phyloP scores from a whole-genome alignment of 1,140 invertebrate genomes.

The Aphelenchoides besseyi region DNA sequence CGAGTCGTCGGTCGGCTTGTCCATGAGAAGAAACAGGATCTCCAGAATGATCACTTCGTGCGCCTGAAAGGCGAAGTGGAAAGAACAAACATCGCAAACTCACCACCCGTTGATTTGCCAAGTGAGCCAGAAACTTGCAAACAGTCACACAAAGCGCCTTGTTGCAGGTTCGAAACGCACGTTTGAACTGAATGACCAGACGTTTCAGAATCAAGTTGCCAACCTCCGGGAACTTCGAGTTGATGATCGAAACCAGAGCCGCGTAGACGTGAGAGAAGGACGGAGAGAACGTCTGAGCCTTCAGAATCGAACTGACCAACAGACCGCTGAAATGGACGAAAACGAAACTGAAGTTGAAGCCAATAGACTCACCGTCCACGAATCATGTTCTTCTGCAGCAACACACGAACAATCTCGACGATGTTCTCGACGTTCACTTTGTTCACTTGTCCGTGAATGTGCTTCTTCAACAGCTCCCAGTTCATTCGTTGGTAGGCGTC shows the following conservation, averaged over 20 bases:
- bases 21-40: conserved; percentile 86
- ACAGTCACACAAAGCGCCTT: conserved; percentile 85
- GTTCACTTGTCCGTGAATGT: conserved; percentile 94
- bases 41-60: conserved; percentile 95
- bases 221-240: conserved; percentile 95
- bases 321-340: conserved; percentile 55
- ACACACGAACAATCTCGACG: conserved; percentile 80
- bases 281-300: conserved; percentile 91
- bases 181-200: conserved; percentile 86
- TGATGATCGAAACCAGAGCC: conserved; percentile 87
- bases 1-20: conserved; percentile 91
- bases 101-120: conserved; percentile 87
- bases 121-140: conserved; percentile 87
- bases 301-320: conserved; percentile 77
- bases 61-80: conserved; percentile 64
- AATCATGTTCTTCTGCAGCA: conserved; percentile 91
- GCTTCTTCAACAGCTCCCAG: conserved; percentile 98
- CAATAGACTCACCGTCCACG: conserved; percentile 72
- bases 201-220: conserved; percentile 87
- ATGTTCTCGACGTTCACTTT: conserved; percentile 96
- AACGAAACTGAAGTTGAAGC: too few species aligned
- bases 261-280: conserved; percentile 97
- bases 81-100: background rate
- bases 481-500: conserved; percentile 88
- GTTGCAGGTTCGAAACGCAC: conserved; percentile 83